Base-by-base conservation (phyloP, 1,140 invertebrate species). In the Eubasilissa regina region DNA sequence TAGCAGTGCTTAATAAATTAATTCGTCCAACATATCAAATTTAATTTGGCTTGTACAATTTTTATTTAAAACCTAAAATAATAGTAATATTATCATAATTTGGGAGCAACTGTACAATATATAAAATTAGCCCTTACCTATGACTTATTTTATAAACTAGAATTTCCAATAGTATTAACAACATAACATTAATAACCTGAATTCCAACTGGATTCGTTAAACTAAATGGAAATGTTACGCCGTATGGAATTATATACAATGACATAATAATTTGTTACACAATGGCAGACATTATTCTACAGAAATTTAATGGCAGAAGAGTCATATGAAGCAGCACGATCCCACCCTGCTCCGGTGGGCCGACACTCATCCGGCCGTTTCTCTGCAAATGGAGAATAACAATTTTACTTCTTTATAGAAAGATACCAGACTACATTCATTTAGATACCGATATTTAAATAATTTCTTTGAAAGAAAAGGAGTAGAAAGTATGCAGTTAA, bases 31-130 rank as follows among this genome's bases (percentile, higher is more conserved):
- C 70, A 74, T 55, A 45, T 74, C 70, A 74, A 74, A 74, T 56
- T 56, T 74, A 55, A 74, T 74, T 74, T 74, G 51, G 70, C 70
- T 74, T 74, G 53, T 74, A 58, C 70, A 58, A n/a, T 17, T 58
- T 56, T 35, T 19, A 55, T 45, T 55, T 17, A 74, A 56, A 70
- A 74, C 21, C 53, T 74, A 74, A 25, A 48, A 25, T 70, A 12
- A 51, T 53, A 48, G 44, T 66, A 15, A 66, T 66, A 66, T 64
- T 48, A 25, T 25, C 66, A 70, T 51, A 70, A 70, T 70, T 70
- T 70, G 44, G 66, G 66, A 70, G 66, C 45, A 53, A 44, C 70
- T 74, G 53, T 74, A 74, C 70, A 74, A 55, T 74, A 56, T 51
- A 70, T 64, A 70, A 70, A 60, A 74, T 56, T 44, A 74, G 70